phyloP scores from a whole-genome alignment of 2,888 invertebrate genomes.

The Drosophila barbarae region DNA sequence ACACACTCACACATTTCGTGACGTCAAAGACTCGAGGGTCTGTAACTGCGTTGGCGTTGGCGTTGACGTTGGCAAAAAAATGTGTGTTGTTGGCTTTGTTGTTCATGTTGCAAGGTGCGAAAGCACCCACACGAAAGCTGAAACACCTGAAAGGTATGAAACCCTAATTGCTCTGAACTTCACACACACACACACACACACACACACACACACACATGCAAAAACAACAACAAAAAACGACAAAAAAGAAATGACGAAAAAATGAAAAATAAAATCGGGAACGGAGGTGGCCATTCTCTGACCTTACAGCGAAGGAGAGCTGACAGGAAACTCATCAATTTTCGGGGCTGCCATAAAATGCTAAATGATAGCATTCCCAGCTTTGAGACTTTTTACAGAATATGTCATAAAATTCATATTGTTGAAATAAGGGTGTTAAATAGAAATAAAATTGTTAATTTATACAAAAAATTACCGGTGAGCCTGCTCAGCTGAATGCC shows the following conservation, averaged over 20 bases:
- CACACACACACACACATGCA: too few species aligned
- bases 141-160: constrained; percentile 21
- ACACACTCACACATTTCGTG: constrained; percentile 18
- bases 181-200: neutral
- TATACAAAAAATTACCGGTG: too few species aligned
- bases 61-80: constrained; percentile 38
- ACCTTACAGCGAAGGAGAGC: neutral
- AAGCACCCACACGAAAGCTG: constrained; percentile 17
- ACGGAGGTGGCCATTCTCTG: neutral
- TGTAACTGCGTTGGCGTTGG: constrained; percentile 49
- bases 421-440: neutral
- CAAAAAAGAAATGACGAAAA: neutral
- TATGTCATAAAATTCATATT: neutral
- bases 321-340: constrained; percentile 1
- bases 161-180: constrained; percentile 33
- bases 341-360: neutral
- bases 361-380: neutral
- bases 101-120: constrained; percentile 25
- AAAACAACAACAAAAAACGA: neutral
- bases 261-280: constrained; percentile 4
- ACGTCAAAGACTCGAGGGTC: constrained; percentile 56
- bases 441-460: too few species aligned
- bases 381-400: neutral
- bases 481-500: too few species aligned
- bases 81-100: constrained; percentile 6